phyloP scores from a whole-genome alignment of 1,140 invertebrate species.

The Oryctes rhinoceros region DNA sequence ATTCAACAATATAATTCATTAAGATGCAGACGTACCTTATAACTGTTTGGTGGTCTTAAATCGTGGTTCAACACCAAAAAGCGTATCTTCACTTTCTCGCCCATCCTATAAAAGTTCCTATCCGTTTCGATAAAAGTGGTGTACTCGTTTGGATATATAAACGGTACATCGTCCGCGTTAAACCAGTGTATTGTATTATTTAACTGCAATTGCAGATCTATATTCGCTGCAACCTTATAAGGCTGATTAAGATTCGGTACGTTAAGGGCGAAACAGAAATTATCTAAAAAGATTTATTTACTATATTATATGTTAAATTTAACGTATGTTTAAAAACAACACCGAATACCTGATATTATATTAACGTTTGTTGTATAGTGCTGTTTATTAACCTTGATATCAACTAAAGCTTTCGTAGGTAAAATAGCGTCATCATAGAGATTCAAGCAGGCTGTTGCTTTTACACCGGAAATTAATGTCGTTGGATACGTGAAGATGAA shows the following conservation, averaged over 20 bases:
- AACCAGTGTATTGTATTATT: constrained; percentile 62
- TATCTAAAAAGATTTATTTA: constrained; percentile 48
- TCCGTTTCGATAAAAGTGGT: constrained; percentile 65
- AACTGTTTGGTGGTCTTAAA: constrained; percentile 62
- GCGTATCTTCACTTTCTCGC: constrained; percentile 67
- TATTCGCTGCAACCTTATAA: constrained; percentile 48
- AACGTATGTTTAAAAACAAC: neutral
- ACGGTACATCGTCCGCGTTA: constrained; percentile 62
- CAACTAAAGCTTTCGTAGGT: constrained; percentile 49
- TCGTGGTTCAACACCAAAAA: constrained; percentile 64
- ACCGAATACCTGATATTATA: constrained; percentile 49
- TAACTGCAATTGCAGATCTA: constrained; percentile 61
- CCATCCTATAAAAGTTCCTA: constrained; percentile 71
- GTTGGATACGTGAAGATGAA: constrained; percentile 53
- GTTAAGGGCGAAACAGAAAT: constrained; percentile 52
- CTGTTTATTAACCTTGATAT: constrained; percentile 53
- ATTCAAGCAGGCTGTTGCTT: constrained; percentile 55
- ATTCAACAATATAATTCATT: neutral
- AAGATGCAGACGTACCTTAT: constrained; percentile 56
- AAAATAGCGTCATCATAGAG: constrained; percentile 46
- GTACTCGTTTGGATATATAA: constrained; percentile 62
- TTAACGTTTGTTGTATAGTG: constrained; percentile 48
- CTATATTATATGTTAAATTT: neutral
- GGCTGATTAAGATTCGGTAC: constrained; percentile 47
- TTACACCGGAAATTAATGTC: constrained; percentile 52